Conservation (phyloP, 2,113 vertebrate species). For the Paramormyrops kingsleyae region DNA sequence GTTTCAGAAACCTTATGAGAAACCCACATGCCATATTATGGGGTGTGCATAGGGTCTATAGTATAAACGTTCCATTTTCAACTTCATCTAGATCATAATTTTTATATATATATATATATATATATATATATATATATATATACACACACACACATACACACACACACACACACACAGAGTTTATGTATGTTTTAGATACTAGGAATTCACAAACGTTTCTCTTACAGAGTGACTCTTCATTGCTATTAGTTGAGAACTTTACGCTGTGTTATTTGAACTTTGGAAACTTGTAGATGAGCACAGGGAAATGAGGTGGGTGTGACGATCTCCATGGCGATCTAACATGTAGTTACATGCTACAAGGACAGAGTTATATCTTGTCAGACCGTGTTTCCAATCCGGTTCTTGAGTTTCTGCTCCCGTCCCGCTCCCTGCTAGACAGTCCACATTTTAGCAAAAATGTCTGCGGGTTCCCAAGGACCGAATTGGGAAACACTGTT, state of each 20-base stretch:
- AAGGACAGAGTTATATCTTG: neutral
- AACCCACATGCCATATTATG: neutral
- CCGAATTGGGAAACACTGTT: neutral
- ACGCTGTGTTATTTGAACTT: neutral
- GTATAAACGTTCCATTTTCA: neutral
- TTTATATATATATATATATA: too few species aligned
- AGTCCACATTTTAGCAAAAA: neutral
- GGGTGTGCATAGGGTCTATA: neutral
- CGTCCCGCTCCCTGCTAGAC: neutral
- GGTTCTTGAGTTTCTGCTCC: neutral
- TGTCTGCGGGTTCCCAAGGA: neutral
- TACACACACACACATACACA: too few species aligned
- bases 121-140: too few species aligned
- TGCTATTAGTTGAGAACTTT: neutral
- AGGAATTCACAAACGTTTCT: neutral
- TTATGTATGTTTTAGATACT: neutral
- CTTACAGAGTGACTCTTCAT: neutral
- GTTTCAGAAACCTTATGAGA: neutral
- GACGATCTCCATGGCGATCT: neutral
- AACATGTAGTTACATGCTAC: neutral
- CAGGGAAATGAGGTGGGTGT: neutral
- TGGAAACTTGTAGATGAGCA: neutral
- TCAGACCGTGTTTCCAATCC: neutral
- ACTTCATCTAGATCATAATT: too few species aligned
- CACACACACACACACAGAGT: neutral